Evolutionary conservation across 2,797 vertebrate species (phyloP).

Genomic region (Phalloptychus januarius): DNA sequence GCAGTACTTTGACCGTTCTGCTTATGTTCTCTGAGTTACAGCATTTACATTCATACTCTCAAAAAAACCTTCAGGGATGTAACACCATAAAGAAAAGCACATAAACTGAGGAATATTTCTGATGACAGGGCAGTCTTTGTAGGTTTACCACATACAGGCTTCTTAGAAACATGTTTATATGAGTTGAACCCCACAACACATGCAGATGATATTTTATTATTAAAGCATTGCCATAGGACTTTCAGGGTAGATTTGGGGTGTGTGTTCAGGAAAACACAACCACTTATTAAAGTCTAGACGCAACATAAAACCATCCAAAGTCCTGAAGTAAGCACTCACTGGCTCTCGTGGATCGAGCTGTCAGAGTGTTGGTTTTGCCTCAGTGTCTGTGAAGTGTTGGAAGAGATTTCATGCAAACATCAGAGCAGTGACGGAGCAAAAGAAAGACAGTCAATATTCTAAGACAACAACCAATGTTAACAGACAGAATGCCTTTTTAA

Average conservation of each 20-base stretch:
- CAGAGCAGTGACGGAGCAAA: constrained; percentile 21
- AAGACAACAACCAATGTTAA: background rate
- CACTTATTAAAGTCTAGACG: constrained; percentile 99
- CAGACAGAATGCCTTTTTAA: background rate
- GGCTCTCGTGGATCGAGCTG: constrained; percentile 62
- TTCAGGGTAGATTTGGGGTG: constrained; percentile 81
- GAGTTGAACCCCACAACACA: constrained; percentile 68
- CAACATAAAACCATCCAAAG: constrained; percentile 95
- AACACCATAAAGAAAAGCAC: constrained; percentile 27
- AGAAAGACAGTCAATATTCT: constrained; percentile 16
- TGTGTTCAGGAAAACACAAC: constrained; percentile 84
- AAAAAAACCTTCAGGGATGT: constrained; percentile 39
- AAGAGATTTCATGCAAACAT: constrained; percentile 28
- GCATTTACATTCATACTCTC: constrained; percentile 32
- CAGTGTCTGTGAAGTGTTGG: constrained; percentile 39
- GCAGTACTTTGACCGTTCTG: constrained; percentile 4
- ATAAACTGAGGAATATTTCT: constrained; percentile 46
- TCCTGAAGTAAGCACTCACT: constrained; percentile 81
- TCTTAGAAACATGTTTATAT: constrained; percentile 75
- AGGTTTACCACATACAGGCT: constrained; percentile 66
- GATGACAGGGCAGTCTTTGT: constrained; percentile 64
- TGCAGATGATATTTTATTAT: constrained; percentile 78
- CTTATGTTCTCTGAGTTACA: constrained; percentile 18
- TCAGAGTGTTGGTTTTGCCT: constrained; percentile 60
- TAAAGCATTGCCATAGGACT: constrained; percentile 81